Base-by-base conservation (phyloP, 2,797 vertebrate species). In the Clarias laeviceps region DNA sequence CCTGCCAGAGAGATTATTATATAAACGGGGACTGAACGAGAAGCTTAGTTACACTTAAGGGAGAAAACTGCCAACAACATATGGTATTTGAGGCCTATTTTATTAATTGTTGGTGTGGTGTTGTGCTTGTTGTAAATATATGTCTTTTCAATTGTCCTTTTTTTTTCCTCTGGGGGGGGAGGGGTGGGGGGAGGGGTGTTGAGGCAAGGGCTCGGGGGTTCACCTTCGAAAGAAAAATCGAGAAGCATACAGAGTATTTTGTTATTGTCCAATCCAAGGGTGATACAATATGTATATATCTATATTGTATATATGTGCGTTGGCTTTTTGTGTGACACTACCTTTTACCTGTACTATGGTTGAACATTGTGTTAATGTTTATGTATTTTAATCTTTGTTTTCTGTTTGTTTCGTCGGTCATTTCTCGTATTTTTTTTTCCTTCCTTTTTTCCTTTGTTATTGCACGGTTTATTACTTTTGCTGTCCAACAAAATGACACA, bases 231-330 rank as follows among this genome's bases (percentile, higher is more conserved):
- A 93, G 93, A 92, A 89, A 93, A 93, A 91, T 91, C 11, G 90
- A 87, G 90, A 93, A 93, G 94, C 96, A 96, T 95, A 95, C 88
- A 94, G 96, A 97, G 95, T 97, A 97, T 97, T 97, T 97, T 97
- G 96, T 96, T 97, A 97, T 96, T 96, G 96, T 97, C 96, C 95
- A 95, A 96, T 96, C 94, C 95, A 93, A 97, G 96, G 96, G 95
- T 96, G 96, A 96, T 91, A 92, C 94, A 94, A 93, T 95, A 93
- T 97, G 96, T 97, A 97, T 95, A 97, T 97, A 97, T 96, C 96
- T 97, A 96, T 97, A 97, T 96, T 97, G 97, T 97, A 97, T 97
- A 97, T 97, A 97, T 96, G 96, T 97, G 95, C 95, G 94, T 96
- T 96, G 94, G 96, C 96, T 96, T 97, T 96, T 96, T 96, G 96